Percentiles rank a stretch among this genome's conserved stretches.
Evolutionary conservation across 2,113 vertebrate species (phyloP).

Genomic region (Salvelinus alpinus): DNA sequence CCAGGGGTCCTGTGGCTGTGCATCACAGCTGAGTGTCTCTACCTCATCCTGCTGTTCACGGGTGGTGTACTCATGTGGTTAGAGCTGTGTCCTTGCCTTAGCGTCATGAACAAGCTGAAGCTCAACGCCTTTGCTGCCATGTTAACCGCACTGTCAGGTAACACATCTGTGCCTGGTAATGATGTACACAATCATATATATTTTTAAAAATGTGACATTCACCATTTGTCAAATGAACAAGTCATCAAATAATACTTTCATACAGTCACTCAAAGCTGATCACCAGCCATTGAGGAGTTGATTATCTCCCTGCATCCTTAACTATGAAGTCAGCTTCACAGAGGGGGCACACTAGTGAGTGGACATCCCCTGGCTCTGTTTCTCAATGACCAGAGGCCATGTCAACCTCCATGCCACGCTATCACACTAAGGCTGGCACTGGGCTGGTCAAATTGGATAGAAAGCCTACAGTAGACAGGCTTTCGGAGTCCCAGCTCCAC

Average conservation of each 20-base stretch:
- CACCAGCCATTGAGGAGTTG: not conserved
- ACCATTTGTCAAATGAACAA: not conserved
- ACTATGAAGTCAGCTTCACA: not conserved
- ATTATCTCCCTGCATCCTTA: not conserved
- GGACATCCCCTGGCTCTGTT: not conserved
- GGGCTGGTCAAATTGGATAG: not conserved
- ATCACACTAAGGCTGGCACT: not conserved
- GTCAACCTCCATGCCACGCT: not conserved
- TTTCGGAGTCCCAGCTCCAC: not conserved
- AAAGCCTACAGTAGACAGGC: not conserved
- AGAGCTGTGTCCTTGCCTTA: conserved; percentile 75
- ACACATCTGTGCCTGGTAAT: not conserved
- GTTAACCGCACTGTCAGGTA: conserved; percentile 87
- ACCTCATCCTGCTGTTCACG: conserved; percentile 77
- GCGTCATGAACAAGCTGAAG: conserved; percentile 81
- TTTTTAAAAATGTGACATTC: not conserved
- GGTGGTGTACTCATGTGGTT: conserved; percentile 80
- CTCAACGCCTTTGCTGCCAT: conserved; percentile 86
- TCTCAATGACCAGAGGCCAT: not conserved
- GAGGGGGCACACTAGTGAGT: not conserved
- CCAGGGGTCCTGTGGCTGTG: conserved; percentile 88
- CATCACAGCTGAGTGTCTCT: conserved; percentile 81
- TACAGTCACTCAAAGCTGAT: not conserved
- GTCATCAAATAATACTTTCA: not conserved
- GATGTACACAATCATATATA: not conserved